These are phyloP conservation scores for Masticophis lateralis DNA, from an alignment of 2,797 vertebrate genomes.

Conservation along the genomic window DNA sequence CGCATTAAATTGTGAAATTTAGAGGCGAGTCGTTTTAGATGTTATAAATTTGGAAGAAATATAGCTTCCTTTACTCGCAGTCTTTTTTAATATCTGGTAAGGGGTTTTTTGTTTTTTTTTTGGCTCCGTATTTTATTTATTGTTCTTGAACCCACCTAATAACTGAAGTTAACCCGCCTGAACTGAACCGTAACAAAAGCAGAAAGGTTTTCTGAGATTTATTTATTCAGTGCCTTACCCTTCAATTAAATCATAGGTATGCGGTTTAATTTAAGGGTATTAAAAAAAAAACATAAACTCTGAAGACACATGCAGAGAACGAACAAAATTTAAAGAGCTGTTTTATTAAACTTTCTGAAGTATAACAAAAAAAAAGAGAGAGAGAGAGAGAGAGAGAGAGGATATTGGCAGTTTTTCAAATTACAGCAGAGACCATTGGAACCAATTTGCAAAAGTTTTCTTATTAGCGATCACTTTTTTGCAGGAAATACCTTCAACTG, in stretches of 20 bases:
- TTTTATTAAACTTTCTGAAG: neutral
- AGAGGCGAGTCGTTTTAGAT: neutral
- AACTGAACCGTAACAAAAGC: neutral
- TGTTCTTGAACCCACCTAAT: neutral
- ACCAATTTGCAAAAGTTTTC: neutral
- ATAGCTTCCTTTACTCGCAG: neutral
- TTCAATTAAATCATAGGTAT: neutral
- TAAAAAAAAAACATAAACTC: neutral
- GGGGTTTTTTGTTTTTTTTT: neutral
- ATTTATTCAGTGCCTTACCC: neutral
- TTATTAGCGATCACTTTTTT: neutral
- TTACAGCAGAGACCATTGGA: neutral
- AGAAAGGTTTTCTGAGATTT: neutral
- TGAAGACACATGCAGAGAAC: too few relatives aligned
- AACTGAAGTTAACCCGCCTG: neutral
- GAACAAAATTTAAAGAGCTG: neutral
- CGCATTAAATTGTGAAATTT: neutral
- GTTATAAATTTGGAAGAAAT: neutral
- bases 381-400: too few relatives aligned
- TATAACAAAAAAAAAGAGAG: neutral
- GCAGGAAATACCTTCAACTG: neutral
- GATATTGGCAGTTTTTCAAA: neutral
- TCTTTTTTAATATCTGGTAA: neutral
- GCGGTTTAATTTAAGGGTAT: too few relatives aligned
- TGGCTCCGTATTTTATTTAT: neutral